Base-by-base conservation (phyloP, 2,113 vertebrate species). In the Nipponia nippon region DNA sequence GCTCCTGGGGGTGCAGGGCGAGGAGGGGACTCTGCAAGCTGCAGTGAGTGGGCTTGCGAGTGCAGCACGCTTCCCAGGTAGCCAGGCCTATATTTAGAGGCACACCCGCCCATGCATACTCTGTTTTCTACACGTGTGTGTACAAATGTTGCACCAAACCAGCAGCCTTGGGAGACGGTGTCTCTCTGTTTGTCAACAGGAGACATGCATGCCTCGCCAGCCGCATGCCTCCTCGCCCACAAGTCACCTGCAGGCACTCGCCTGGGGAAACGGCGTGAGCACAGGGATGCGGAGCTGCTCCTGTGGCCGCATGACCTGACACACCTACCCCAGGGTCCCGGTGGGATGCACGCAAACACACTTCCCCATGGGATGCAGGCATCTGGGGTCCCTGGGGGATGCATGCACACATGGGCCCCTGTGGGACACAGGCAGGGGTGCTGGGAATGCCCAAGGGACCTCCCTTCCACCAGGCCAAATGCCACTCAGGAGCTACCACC, bases 251-350 rank as follows among this genome's bases (percentile, higher is more conserved):
- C 6, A 72, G 79, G 19, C 1, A 2, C 81, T 61, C 8, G 16
- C 61, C 73, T 5, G 42, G 66, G 46, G 46, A 44, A 75, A 32
- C 0, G 0, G 44, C 2, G 3, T 5, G 9, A 56, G 50, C 34
- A 9, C 0, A 2, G 32, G n/a, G 52, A 59, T 3, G 5, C 0
- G 5, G 82, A 90, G 56, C 56, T 71, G 73, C 78, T 85, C 53
- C 78, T 63, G 49, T 0, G 1, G 38, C 2, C 4, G 56, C 55
- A 70, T 0, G 0, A 13, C 5, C 13, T 19, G 58, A 17, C 50
- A 20, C 1, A 0, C 0, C 1, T 9, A 34, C 11, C 29, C 62
- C 67, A 9, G 19, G 8, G 32, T 61, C 34, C 36, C 13, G 40
- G 40, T 42, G 40, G 40, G 40, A 42, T 42, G 23, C 30, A 65